Conservation (phyloP, 1,140 invertebrate genomes). For the Andricus grossulariae region DNA sequence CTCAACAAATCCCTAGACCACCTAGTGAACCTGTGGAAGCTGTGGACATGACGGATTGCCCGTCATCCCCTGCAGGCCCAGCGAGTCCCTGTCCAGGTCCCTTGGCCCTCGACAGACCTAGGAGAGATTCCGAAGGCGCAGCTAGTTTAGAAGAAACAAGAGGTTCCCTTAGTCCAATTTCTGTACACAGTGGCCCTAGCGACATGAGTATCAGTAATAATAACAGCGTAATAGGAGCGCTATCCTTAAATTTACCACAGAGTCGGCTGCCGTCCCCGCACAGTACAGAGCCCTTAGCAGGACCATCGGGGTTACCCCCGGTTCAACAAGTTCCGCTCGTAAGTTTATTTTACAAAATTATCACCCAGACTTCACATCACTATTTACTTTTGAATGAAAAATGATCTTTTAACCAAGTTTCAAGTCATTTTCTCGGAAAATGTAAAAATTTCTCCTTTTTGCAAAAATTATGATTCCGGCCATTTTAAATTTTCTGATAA, state of each 20-base stretch:
- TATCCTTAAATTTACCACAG: constrained; percentile 66
- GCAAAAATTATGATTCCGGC: too few species aligned
- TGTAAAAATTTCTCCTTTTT: too few species aligned
- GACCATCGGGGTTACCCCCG: constrained; percentile 86
- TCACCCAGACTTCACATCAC: background rate
- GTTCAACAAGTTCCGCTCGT: constrained; percentile 92
- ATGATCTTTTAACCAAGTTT: too few species aligned
- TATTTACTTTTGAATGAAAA: too few species aligned
- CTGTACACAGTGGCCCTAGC: constrained; percentile 76
- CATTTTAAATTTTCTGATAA: too few species aligned
- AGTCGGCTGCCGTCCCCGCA: constrained; percentile 80
- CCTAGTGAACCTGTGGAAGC: constrained; percentile 62
- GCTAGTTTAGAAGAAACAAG: constrained; percentile 71
- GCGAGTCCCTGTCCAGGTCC: constrained; percentile 72
- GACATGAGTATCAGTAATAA: constrained; percentile 79
- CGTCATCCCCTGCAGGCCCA: constrained; percentile 59
- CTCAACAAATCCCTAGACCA: constrained; percentile 45
- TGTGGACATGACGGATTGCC: constrained; percentile 68
- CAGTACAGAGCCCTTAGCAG: constrained; percentile 82
- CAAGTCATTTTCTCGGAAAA: too few species aligned
- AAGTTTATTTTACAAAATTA: constrained; percentile 66
- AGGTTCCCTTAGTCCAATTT: constrained; percentile 74
- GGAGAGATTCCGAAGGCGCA: constrained; percentile 70
- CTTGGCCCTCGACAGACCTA: constrained; percentile 70
- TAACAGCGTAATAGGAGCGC: constrained; percentile 50